These are phyloP conservation scores for Cercopithecus mona DNA, from an alignment of 2,113 vertebrate genomes.

Conservation along the genomic window DNA sequence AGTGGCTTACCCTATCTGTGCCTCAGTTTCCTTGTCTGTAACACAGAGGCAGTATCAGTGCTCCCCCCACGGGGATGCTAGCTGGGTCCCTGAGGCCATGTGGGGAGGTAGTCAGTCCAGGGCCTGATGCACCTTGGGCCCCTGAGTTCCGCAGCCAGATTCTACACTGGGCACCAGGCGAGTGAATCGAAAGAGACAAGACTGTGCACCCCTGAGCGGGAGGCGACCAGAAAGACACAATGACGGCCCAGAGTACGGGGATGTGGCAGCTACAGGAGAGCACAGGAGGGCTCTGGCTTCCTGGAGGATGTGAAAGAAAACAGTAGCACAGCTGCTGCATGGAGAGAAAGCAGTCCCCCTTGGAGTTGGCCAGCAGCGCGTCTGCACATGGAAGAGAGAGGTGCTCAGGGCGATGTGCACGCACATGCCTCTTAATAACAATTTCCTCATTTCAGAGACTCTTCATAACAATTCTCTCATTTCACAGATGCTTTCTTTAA, in stretches of 20 bases:
- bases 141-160: fast-evolving
- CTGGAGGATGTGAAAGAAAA: fast-evolving
- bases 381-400: fast-evolving
- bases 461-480: too few relatives aligned
- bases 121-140: neutral
- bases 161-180: fast-evolving
- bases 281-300: neutral
- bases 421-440: fast-evolving
- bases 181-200: fast-evolving
- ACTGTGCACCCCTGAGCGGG: fast-evolving
- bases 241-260: fast-evolving
- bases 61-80: neutral
- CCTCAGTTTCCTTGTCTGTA: neutral
- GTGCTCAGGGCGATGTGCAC: too few relatives aligned
- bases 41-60: too few relatives aligned
- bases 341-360: neutral
- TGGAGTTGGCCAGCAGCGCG: fast-evolving
- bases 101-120: neutral
- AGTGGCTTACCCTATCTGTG: neutral
- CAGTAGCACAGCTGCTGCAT: neutral
- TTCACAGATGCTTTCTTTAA: too few relatives aligned
- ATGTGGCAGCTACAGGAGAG: neutral
- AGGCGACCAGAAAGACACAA: too few relatives aligned
- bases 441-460: too few relatives aligned
- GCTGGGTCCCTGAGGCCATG: neutral